Base-by-base conservation (phyloP, 2,113 vertebrate genomes). In the Clupea harengus region DNA sequence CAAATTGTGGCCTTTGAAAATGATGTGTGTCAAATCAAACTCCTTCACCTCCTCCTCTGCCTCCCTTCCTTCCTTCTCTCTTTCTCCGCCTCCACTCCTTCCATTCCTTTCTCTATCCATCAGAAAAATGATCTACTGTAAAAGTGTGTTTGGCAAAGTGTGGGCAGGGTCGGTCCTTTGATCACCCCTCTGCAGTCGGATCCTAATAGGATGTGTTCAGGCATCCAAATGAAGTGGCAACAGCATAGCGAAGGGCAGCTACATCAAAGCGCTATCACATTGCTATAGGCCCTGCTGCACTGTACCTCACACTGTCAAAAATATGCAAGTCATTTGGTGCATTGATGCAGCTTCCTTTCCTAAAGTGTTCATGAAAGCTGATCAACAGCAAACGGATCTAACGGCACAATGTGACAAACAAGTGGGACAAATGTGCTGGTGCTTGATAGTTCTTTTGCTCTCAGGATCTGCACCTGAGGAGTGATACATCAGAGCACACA, bases 31-130 rank as follows among this genome's bases (percentile, higher is more conserved):
- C 49, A 89, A 89, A 90, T 84, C 9, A 88, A 89, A 47, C 85
- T n/a, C 82, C 81, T 60, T 81, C 86, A 89, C 92, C 90, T 84
- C 88, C 86, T 28, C 89, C n/a, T n/a, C n/a, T n/a, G n/a, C n/a
- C n/a, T n/a, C n/a, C n/a, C n/a, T n/a, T n/a, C n/a, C n/a, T n/a
- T n/a, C n/a, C n/a, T n/a, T 39, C 17, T 39, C 72, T 78, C 32
- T 39, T 39, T 39, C 72, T 78, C 32, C 28, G 5, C 72, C 13
- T 39, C 13, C 28, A 39, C 72, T 78, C 25, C 15, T 28, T 78
- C 72, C 32, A 32, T 39, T 28, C 13, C 5, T 1, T 15, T 10
- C 72, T 44, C 28, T 32, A 78, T 78, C 28, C 72, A 78, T 78
- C 72, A 78, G 18, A 44, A 32, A 78, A 39, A 78, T 75, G 10